These are phyloP conservation scores for Rana temporaria DNA, from an alignment of 2,113 vertebrate genomes.

Conservation along the genomic window DNA sequence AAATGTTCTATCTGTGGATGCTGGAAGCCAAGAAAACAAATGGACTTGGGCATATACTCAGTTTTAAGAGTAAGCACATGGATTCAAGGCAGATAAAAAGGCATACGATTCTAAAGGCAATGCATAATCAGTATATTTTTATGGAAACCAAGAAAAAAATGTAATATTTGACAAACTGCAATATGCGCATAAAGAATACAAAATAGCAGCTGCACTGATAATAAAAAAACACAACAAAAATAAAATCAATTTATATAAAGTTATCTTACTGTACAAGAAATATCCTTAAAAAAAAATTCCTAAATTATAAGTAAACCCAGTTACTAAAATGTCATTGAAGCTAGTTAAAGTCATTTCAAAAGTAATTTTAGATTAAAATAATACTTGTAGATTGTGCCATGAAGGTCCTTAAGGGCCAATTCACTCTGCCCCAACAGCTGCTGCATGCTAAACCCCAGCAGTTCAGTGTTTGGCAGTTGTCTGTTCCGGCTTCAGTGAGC, in stretches of 20 bases:
- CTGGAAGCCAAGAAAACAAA: conserved; percentile 30
- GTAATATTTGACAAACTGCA: not conserved
- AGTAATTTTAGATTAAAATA: too few species aligned
- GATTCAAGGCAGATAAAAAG: conserved; percentile 8
- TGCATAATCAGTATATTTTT: not conserved
- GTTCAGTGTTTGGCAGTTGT: too few species aligned
- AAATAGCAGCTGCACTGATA: not conserved
- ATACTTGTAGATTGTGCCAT: too few species aligned
- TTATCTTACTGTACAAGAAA: too few species aligned
- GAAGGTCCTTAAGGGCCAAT: too few species aligned
- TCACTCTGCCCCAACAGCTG: too few species aligned
- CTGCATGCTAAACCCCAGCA: too few species aligned
- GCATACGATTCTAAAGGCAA: not conserved
- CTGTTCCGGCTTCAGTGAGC: too few species aligned
- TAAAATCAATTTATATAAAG: not conserved
- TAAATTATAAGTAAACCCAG: too few species aligned
- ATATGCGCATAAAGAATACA: not conserved
- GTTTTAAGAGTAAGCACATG: conserved; percentile 4
- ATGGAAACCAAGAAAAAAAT: not conserved
- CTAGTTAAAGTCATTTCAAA: too few species aligned
- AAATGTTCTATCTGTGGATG: conserved; percentile 30
- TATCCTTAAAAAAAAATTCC: too few species aligned
- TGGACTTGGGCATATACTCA: conserved; percentile 26
- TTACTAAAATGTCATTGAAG: too few species aligned
- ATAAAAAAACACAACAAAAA: not conserved